A percentile compares a stretch with the other conserved stretches of the same genome.
phyloP scores from a whole-genome alignment of 1,140 invertebrate genomes.

The Anagrus nilaparvatae region DNA sequence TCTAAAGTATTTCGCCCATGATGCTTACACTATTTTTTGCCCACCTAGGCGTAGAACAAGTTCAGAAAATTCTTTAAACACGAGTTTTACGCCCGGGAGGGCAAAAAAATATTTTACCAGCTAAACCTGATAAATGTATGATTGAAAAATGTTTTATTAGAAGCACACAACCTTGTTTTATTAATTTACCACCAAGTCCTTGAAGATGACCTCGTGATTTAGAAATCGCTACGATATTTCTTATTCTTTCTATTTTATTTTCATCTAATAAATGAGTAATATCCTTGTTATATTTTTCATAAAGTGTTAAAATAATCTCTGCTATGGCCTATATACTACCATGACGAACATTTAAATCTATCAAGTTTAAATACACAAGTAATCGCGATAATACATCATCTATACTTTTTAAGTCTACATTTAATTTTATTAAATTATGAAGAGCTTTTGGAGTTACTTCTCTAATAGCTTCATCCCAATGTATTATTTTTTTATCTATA shows the following conservation, averaged over 20 bases:
- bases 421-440: conserved; percentile 62
- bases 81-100: too few relatives aligned
- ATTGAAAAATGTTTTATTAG: conserved; percentile 65
- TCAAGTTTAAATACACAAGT: conserved; percentile 56
- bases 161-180: conserved; percentile 72
- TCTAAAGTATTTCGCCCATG: too few relatives aligned
- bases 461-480: conserved; percentile 87
- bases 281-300: conserved; percentile 30
- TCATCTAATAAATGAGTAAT: conserved; percentile 33
- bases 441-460: conserved; percentile 80
- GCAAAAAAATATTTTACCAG: too few relatives aligned
- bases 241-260: conserved; percentile 41
- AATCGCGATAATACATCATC: conserved; percentile 59
- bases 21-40: too few relatives aligned
- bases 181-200: conserved; percentile 79
- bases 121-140: too few relatives aligned
- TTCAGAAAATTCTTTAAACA: too few relatives aligned
- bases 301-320: conserved; percentile 66
- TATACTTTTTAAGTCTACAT: conserved; percentile 67
- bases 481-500: conserved; percentile 72
- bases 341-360: conserved; percentile 76
- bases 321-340: conserved; percentile 77
- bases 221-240: conserved; percentile 49
- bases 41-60: too few relatives aligned
- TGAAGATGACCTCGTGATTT: conserved; percentile 49